These are phyloP conservation scores for Carposina sasakii DNA, from an alignment of 1,140 invertebrate genomes.

Conservation along the genomic window DNA sequence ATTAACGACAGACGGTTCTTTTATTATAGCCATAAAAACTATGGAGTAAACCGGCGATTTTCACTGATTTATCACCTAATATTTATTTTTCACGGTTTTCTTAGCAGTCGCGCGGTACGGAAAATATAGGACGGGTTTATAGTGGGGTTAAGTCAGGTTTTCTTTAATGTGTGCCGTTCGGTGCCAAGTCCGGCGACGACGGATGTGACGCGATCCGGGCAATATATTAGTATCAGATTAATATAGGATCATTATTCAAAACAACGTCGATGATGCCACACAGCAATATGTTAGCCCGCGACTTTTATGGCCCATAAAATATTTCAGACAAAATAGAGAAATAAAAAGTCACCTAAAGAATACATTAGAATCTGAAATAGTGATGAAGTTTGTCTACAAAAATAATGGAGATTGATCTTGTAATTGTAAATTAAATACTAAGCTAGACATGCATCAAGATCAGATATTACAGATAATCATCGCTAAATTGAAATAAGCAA, in stretches of 20 bases:
- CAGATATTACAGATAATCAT: no score
- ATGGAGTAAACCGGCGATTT: slow-evolving; percentile 53
- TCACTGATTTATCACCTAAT: slow-evolving; percentile 59
- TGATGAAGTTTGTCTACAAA: no score
- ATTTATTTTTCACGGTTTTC: slow-evolving; percentile 68
- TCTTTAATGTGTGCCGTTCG: slow-evolving; percentile 14
- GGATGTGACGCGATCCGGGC: not conserved
- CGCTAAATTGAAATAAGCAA: no score
- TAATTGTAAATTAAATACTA: no score
- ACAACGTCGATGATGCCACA: not conserved
- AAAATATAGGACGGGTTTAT: slow-evolving; percentile 49
- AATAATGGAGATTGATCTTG: no score
- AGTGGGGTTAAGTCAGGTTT: slow-evolving; percentile 31
- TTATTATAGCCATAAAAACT: slow-evolving; percentile 67
- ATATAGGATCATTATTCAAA: not conserved
- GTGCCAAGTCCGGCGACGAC: slow-evolving; percentile 8
- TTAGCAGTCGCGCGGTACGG: slow-evolving; percentile 34
- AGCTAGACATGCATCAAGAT: no score
- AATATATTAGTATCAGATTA: not conserved
- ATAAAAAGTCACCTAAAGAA: no score
- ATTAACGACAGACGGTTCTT: slow-evolving; percentile 60
- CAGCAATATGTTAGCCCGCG: slow-evolving; percentile 15
- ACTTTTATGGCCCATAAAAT: slow-evolving; percentile 42
- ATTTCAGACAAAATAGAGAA: no score
- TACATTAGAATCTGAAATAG: no score